Conservation (phyloP, 2,113 vertebrate genomes). For the Trematomus loennbergii region DNA sequence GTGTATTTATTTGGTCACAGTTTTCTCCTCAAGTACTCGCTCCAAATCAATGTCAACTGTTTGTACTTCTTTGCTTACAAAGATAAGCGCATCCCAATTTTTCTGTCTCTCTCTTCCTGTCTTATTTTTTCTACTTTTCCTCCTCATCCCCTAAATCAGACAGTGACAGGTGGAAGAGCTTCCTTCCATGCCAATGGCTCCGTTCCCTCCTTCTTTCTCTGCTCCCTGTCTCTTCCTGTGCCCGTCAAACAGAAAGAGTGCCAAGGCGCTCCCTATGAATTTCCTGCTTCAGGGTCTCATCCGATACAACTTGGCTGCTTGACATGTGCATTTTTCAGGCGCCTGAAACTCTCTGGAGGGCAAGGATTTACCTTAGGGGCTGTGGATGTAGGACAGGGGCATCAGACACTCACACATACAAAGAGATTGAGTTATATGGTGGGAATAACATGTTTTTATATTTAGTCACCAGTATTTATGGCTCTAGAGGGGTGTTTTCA, state of each 20-base stretch:
- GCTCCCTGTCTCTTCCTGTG: slow-evolving; percentile 47
- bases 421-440: slow-evolving; percentile 36
- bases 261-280: slow-evolving; percentile 67
- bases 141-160: slow-evolving; percentile 53
- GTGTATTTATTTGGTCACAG: slow-evolving; percentile 57
- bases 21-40: slow-evolving; percentile 17
- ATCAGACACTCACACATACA: slow-evolving; percentile 22
- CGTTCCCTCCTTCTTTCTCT: slow-evolving; percentile 16
- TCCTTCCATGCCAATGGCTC: slow-evolving; percentile 36
- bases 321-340: slow-evolving; percentile 72
- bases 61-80: slow-evolving; percentile 18
- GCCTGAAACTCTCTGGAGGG: slow-evolving; percentile 68
- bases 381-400: slow-evolving; percentile 68
- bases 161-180: slow-evolving; percentile 72
- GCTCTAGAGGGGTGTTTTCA: slow-evolving; percentile 33
- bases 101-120: neutral
- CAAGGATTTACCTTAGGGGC: slow-evolving; percentile 60
- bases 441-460: slow-evolving; percentile 39
- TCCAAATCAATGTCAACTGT: slow-evolving; percentile 60
- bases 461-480: slow-evolving; percentile 33
- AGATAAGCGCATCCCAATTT: neutral
- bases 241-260: slow-evolving; percentile 46
- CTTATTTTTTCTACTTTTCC: slow-evolving; percentile 32
- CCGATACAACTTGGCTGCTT: slow-evolving; percentile 51
- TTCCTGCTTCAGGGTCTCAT: slow-evolving; percentile 67